Evolutionary conservation across 2,113 vertebrate genomes (phyloP).

Genomic region (Cathartes aura): DNA sequence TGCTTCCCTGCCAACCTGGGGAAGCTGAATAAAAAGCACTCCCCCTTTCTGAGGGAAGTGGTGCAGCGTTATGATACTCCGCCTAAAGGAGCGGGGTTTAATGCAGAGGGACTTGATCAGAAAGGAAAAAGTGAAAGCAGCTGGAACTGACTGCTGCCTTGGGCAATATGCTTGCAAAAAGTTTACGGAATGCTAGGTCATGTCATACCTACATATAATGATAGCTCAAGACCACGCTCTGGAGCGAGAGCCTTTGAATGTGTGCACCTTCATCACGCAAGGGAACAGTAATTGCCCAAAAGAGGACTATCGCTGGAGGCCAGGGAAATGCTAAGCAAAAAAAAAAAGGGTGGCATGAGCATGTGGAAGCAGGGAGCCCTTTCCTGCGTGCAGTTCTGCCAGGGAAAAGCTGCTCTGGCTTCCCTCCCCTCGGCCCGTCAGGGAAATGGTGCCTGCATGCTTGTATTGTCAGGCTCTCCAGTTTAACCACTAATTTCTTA

Average conservation of each 20-base stretch:
- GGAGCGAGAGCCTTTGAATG: background rate
- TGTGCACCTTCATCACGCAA: too few relatives aligned
- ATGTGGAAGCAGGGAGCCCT: rapidly evolving
- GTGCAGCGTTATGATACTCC: background rate
- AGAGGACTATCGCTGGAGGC: background rate
- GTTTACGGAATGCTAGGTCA: background rate
- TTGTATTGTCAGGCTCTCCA: background rate
- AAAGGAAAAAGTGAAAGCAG: background rate
- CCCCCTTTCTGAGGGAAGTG: background rate
- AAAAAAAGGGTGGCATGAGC: background rate
- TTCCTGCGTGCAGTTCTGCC: background rate
- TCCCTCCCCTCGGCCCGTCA: rapidly evolving
- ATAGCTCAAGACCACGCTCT: rapidly evolving
- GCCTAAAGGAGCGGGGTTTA: background rate
- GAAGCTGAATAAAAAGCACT: background rate
- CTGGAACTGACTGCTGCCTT: background rate
- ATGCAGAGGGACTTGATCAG: background rate
- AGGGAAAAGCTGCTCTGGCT: background rate
- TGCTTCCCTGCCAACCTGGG: rapidly evolving
- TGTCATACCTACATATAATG: rapidly evolving
- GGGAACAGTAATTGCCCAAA: background rate
- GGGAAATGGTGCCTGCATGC: background rate
- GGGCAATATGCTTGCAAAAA: background rate
- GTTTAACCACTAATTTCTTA: background rate
- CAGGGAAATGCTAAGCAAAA: background rate